Base-by-base conservation (phyloP, 2,797 vertebrate species). In the Denticeps clupeoides region DNA sequence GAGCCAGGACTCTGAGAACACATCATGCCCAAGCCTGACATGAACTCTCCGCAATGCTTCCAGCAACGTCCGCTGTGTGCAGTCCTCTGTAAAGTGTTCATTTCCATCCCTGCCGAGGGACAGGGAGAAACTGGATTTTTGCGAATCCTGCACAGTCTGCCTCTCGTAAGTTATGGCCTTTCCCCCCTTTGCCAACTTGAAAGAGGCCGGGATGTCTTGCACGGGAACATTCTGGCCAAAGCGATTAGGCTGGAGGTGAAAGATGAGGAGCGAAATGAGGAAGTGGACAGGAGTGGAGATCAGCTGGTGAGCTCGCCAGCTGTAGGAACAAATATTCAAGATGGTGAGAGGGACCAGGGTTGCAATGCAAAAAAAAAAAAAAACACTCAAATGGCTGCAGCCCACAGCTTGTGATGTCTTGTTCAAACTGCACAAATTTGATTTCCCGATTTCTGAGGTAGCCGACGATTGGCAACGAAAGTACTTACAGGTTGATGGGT, bases 151-250 rank as follows among this genome's bases (percentile, higher is more conserved):
- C 21, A 38, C 35, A 38, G 18, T 7, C 4, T 37, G 35, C 18
- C 9, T 38, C 35, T 38, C 35, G 49, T 53, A 24, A 11, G 38
- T 44, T 53, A 51, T 56, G 51, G 60, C 67, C 32, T 0, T 5
- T 2, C 83, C 83, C 82, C 84, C 19, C 70, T 68, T 50, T 12
- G 23, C 58, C 46, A 55, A 52, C 32, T 33, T 45, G 41, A 25
- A 43, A 29, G 47, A 86, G 55, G 84, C 84, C 21, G 86, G 82
- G 73, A 86, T 84, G 73, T 87, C 82, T 55, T 82, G 70, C 58
- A 87, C 85, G 0, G 85, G 86, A 61, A 88, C 84, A 9, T 87
- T 84, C 48, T 82, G 15, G 86, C 87, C 73, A 87, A 47, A 0
- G 85, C 68, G 82, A 60, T 86, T 84, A 1, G 83, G 84, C 61